Conservation (phyloP, 2,888 invertebrate species). For the Hoplodrina ambigua region DNA sequence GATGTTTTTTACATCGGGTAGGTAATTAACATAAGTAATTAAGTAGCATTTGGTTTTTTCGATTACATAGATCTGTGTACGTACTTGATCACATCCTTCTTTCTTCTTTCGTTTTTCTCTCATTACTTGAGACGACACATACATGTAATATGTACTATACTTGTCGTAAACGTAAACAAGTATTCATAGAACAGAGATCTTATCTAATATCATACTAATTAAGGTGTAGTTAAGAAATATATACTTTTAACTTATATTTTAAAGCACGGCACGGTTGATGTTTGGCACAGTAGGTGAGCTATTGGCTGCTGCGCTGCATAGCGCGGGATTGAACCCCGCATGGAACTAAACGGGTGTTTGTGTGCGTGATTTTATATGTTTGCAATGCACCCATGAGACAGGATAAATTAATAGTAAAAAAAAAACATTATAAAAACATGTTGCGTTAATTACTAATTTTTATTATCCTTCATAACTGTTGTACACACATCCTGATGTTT, state of each 20-base stretch:
- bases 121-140: slow-evolving; percentile 11
- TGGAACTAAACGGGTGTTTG: no score
- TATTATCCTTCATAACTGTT: slow-evolving; percentile 10
- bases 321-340: no score
- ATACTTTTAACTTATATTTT: slow-evolving; percentile 5
- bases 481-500: slow-evolving; percentile 6
- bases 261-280: no score
- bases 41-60: slow-evolving; percentile 22
- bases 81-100: slow-evolving; percentile 9
- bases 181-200: slow-evolving; percentile 18
- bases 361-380: no score
- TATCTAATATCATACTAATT: slow-evolving; percentile 40
- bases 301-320: no score
- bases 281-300: no score
- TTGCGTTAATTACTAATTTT: slow-evolving; percentile 18
- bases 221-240: slow-evolving; percentile 22
- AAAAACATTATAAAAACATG: background rate
- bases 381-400: no score
- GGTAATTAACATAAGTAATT: slow-evolving; percentile 18
- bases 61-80: slow-evolving; percentile 2
- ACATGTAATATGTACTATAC: slow-evolving; percentile 16
- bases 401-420: no score
- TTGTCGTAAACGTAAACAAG: slow-evolving; percentile 24
- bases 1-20: background rate
- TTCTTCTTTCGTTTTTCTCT: slow-evolving; percentile 9